phyloP scores from a whole-genome alignment of 2,113 vertebrate genomes.

The Rhea pennata region DNA sequence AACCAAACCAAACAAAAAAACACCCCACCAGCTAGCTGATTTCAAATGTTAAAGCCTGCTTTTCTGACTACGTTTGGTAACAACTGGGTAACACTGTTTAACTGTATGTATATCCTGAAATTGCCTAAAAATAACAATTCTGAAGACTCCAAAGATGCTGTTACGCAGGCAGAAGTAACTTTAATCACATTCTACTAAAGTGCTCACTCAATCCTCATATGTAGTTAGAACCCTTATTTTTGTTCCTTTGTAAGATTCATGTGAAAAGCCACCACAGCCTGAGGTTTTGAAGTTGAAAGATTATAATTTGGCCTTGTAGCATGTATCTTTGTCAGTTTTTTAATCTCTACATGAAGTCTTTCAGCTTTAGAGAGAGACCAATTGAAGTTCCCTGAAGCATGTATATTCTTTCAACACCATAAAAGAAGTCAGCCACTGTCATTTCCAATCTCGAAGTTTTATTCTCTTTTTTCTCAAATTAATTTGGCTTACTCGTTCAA shows the following conservation, averaged over 20 bases:
- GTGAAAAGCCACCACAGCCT: conserved; percentile 61
- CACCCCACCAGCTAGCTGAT: not conserved
- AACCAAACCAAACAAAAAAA: not conserved
- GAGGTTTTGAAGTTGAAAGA: conserved; percentile 72
- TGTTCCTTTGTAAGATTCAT: conserved; percentile 66
- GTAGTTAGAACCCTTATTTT: conserved; percentile 67
- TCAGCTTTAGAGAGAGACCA: conserved; percentile 42
- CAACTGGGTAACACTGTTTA: conserved; percentile 29
- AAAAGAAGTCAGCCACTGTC: conserved; percentile 36
- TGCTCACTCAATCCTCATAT: conserved; percentile 52
- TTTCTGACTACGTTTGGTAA: conserved; percentile 47
- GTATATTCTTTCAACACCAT: conserved; percentile 53
- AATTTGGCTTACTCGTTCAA: conserved; percentile 62
- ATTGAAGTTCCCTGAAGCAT: conserved; percentile 56
- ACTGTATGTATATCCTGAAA: conserved; percentile 19
- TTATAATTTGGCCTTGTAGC: conserved; percentile 67
- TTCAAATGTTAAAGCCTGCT: not conserved
- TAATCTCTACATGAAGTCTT: conserved; percentile 65
- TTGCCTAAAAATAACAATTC: conserved; percentile 22
- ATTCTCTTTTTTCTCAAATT: conserved; percentile 64
- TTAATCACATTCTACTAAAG: conserved; percentile 56
- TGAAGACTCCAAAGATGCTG: conserved; percentile 24
- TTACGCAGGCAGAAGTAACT: conserved; percentile 24
- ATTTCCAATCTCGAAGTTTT: conserved; percentile 30
- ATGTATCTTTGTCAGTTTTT: conserved; percentile 69